A percentile compares a stretch with the other conserved stretches of the same genome.
These are phyloP conservation scores for Oryzias curvinotus DNA, from an alignment of 2,113 vertebrate genomes.

Conservation along the genomic window DNA sequence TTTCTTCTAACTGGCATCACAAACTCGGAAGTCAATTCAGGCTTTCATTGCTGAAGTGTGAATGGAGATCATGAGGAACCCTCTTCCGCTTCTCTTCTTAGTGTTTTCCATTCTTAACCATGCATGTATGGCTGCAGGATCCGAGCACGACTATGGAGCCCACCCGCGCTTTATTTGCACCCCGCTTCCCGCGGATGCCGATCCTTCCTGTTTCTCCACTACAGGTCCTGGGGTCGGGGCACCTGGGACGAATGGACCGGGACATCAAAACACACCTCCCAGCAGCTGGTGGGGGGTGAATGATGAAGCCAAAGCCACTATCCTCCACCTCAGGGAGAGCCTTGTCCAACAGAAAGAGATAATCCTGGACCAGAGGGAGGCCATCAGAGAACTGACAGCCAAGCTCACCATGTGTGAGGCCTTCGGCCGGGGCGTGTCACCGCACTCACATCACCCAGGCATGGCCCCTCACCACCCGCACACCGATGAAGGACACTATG, in stretches of 20 bases:
- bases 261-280: conserved; percentile 61
- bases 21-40: conserved; percentile 31
- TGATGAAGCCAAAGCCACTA: conserved; percentile 81
- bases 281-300: conserved; percentile 75
- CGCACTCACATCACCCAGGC: conserved; percentile 37
- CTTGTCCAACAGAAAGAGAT: conserved; percentile 83
- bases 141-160: conserved; percentile 51
- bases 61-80: conserved; percentile 48
- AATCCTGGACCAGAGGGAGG: conserved; percentile 83
- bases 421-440: conserved; percentile 45
- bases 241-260: conserved; percentile 30
- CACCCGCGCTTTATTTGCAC: conserved; percentile 81
- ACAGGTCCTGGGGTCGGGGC: conserved; percentile 43
- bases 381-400: conserved; percentile 81
- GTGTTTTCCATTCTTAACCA: conserved; percentile 23
- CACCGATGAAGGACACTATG: conserved; percentile 44
- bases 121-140: conserved; percentile 38
- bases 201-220: conserved; percentile 74
- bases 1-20: conserved; percentile 7
- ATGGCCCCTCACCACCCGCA: conserved; percentile 27
- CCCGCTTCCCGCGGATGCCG: conserved; percentile 76
- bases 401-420: conserved; percentile 81
- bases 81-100: background rate
- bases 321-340: conserved; percentile 81
- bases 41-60: conserved; percentile 22